Percentiles rank a stretch among this genome's conserved stretches.
phyloP scores from a whole-genome alignment of 2,888 invertebrate genomes.

The Synanthedon andrenaeformis region DNA sequence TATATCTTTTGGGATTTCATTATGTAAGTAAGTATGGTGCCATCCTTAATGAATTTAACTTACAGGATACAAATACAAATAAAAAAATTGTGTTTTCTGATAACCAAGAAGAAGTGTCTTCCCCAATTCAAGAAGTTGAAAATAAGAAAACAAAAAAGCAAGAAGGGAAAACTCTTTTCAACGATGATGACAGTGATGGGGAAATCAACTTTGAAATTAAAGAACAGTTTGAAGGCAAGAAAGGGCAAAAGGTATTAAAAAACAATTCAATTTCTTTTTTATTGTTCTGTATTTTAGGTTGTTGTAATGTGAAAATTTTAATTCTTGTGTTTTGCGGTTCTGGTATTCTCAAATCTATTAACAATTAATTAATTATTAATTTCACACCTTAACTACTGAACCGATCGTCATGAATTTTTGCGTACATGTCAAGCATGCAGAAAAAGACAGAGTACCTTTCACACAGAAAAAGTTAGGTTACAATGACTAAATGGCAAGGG shows the following conservation, averaged over 20 bases:
- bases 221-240: slow-evolving; percentile 75
- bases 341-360: no score
- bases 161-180: slow-evolving; percentile 7
- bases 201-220: slow-evolving; percentile 73
- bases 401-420: no score
- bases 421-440: no score
- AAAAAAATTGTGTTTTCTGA: slow-evolving; percentile 76
- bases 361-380: no score
- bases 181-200: slow-evolving; percentile 62
- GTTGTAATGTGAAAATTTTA: not conserved
- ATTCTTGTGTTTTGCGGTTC: no score
- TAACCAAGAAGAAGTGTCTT: slow-evolving; percentile 29
- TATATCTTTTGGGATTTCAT: no score
- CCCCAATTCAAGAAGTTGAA: not conserved
- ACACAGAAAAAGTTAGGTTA: no score
- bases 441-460: no score
- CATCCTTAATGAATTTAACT: slow-evolving; percentile 3
- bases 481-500: no score
- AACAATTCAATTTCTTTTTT: no score
- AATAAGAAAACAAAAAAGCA: slow-evolving; percentile 5
- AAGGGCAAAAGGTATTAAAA: slow-evolving; percentile 68
- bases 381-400: no score
- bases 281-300: not conserved
- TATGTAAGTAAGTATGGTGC: no score
- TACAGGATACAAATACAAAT: slow-evolving; percentile 63